Evolutionary conservation across 2,797 vertebrate genomes (phyloP).

Genomic region (Macropus fuliginosus): DNA sequence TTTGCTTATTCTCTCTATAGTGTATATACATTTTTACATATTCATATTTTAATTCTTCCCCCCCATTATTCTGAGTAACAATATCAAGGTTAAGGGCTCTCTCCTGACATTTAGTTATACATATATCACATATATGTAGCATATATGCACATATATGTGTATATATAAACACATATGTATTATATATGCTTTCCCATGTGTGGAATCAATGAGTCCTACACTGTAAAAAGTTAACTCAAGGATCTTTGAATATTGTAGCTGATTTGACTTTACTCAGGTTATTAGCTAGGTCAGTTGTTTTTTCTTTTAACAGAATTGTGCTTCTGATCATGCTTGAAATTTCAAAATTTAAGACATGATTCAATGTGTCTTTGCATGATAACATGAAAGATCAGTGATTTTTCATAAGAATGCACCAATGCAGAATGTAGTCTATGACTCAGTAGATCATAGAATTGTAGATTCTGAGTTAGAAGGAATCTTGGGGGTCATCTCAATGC

Average conservation of each 20-base stretch:
- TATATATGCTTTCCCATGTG: not conserved
- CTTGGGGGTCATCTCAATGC: not conserved
- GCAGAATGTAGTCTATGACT: not conserved
- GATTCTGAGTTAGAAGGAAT: not conserved
- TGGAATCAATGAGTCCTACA: not conserved
- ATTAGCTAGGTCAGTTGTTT: not conserved
- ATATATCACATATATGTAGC: not conserved
- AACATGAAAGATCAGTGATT: not conserved
- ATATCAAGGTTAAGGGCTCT: conserved; percentile 72
- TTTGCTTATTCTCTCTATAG: conserved; percentile 45
- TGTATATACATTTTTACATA: conserved; percentile 79
- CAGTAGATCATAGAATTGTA: not conserved
- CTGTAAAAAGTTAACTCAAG: not conserved
- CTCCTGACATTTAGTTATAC: conserved; percentile 53
- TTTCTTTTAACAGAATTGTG: conserved; percentile 1
- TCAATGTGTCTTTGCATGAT: not conserved
- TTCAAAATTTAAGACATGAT: not conserved
- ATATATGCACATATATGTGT: not conserved
- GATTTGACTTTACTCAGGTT: not conserved
- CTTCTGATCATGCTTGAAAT: not conserved
- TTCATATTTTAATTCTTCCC: conserved; percentile 62
- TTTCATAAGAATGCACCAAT: not conserved
- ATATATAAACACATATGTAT: not conserved
- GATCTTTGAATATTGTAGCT: conserved; percentile 29
- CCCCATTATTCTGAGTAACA: conserved; percentile 67